Percentiles rank a stretch among this genome's conserved stretches.
These are phyloP conservation scores for Crotalus helleri DNA, from an alignment of 2,113 vertebrate genomes.

Conservation along the genomic window DNA sequence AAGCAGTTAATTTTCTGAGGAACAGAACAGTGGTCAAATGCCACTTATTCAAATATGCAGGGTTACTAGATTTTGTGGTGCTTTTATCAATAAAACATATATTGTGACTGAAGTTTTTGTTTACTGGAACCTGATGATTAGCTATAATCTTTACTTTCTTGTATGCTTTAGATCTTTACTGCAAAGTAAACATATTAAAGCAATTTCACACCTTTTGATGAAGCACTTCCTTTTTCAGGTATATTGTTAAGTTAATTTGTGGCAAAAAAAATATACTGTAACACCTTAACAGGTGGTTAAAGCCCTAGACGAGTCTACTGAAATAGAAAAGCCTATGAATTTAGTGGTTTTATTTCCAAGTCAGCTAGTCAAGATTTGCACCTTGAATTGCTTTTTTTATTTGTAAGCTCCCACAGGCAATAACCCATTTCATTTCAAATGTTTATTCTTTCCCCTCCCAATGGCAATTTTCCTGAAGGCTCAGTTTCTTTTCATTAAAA, in stretches of 20 bases:
- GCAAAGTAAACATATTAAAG: not conserved
- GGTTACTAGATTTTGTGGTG: not conserved
- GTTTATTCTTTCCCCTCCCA: not conserved
- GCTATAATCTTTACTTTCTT: not conserved
- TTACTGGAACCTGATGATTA: not conserved
- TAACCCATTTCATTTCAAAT: not conserved
- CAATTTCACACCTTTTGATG: not conserved
- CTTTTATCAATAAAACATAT: not conserved
- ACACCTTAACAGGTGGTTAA: not conserved
- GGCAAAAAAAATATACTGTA: not conserved
- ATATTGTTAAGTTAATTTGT: not conserved
- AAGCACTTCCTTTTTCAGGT: not conserved
- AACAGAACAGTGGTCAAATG: not conserved
- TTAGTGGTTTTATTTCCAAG: not conserved
- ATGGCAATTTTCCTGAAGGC: not conserved
- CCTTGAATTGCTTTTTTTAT: not conserved
- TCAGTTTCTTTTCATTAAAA: conserved; percentile 11
- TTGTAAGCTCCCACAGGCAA: not conserved
- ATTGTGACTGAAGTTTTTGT: not conserved
- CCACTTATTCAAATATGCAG: not conserved
- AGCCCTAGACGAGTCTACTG: not conserved
- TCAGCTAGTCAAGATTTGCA: not conserved
- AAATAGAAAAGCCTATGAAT: not conserved
- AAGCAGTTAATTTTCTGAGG: not conserved
- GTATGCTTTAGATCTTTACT: not conserved